Base-by-base conservation (phyloP, 2,888 invertebrate species). In the Frankliniella intonsa region DNA sequence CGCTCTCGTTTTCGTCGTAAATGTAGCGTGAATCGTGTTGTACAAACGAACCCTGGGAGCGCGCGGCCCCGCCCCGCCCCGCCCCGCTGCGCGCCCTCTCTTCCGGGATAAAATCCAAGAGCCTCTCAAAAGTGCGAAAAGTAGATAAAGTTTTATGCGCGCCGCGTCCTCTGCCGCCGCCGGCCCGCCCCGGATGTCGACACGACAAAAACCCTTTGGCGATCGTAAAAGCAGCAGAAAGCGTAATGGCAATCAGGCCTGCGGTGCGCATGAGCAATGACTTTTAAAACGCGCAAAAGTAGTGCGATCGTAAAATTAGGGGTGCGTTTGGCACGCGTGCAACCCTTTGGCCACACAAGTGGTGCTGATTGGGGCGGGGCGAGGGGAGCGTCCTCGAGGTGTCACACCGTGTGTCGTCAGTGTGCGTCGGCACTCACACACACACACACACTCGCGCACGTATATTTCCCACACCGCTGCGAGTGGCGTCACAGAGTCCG, bases 71-170 rank as follows among this genome's bases (percentile, higher is more conserved):
- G 22, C 69, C 22, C 7, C 69, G 22, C 14, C 55, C 19, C 55
- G 10, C 51, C 10, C 51, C 51, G 51, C 10, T 14, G 12, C 55
- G 19, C 62, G 62, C 62, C 62, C 55, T 38, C 38, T 38, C 62
- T 62, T 62, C 14, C 7, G 62, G 62, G 62, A n/a, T 62, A n/a
- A 38, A 38, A 38, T 38, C 55, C 17, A 55, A 25, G 22, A 10
- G 69, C 69, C 22, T 10, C 69, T 76, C 69, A 76, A 76, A 76
- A 76, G 25, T 25, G 25, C 69, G 69, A 76, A 76, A 76, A 76
- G 69, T 76, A 76, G 69, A 76, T 76, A 76, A 76, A 76, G 22
- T 76, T 76, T 76, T 76, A 76, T 76, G 14, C 62, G 62, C 17
- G 62, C 17, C 62, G 62, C 62, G 62, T n/a, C 14, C 14, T 55